Evolutionary conservation across 2,113 vertebrate genomes (phyloP), one percentile per base, ranked within the genome.

Genomic region (Semnopithecus entellus): DNA sequence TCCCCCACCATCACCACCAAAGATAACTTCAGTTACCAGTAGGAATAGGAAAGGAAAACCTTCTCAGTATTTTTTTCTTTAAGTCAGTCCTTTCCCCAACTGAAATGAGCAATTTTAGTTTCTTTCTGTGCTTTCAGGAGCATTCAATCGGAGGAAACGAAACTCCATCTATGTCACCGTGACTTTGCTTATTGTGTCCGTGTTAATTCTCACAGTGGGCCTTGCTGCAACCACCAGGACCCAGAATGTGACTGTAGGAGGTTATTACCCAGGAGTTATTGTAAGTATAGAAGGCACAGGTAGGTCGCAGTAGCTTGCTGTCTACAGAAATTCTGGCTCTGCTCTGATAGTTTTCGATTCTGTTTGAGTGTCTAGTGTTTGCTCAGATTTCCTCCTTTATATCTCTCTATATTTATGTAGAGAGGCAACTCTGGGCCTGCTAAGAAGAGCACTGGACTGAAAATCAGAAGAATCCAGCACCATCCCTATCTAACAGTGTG

Each of bases 261-360:
- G 99, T 94, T 99, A 99, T 98, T 99, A 99, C 98, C 99, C 99
- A 1, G 99, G 99, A 98, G 99, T 99, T 97, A 99, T 99, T 98
- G 99, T 99, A 99, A 99, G 99, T 99, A 98, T 97, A 97, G 98
- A 98, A 97, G 84, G 93, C 97, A 87, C 97, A 97, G 98, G 91
- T 98, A 96, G 97, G 97, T 98, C 93, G 97, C 97, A 94, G 97
- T 97, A 97, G 90, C 76, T 95, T 97, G 79, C 45, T 97, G 95
- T 72, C 90, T 98, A 76, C 87, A 92, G 97, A 97, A 64, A 96
- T 96, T 93, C 40, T 66, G 94, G 88, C 92, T 97, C 97, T 96
- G 88, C 83, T 97, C 75, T 88, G 83, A 94, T 81, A 73, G 89
- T 94, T 98, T 79, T 95, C 81, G 40, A 55, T 98, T 97, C 92